Conservation (phyloP, 2,113 vertebrate genomes). For the western clawed frog (Xenopus tropicalis) region DNA sequence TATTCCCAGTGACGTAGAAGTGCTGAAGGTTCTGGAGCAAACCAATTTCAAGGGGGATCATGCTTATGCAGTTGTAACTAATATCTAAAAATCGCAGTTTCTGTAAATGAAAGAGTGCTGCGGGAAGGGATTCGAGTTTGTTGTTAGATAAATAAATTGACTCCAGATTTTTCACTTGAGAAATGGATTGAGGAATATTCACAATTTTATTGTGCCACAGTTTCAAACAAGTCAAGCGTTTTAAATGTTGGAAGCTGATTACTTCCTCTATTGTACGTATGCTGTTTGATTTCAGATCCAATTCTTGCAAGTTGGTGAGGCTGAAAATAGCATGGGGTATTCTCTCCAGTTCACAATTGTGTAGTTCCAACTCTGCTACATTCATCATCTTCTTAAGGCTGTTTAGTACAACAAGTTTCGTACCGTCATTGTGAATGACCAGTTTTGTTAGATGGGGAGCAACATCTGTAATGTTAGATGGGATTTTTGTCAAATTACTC, state of each 20-base stretch:
- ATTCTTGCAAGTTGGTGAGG: slow-evolving; percentile 90
- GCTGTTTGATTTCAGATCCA: slow-evolving; percentile 95
- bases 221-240: slow-evolving; percentile 92
- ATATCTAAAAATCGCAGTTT: slow-evolving; percentile 92
- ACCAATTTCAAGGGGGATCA: slow-evolving; percentile 83
- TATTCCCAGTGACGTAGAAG: slow-evolving; percentile 90
- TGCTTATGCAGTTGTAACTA: slow-evolving; percentile 83
- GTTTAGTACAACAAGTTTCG: slow-evolving; percentile 92
- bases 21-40: slow-evolving; percentile 92
- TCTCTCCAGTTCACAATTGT: slow-evolving; percentile 94
- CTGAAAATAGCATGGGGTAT: slow-evolving; percentile 98
- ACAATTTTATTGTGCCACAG: slow-evolving; percentile 98
- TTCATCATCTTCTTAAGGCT: slow-evolving; percentile 98
- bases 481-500: slow-evolving; percentile 97
- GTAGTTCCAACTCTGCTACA: slow-evolving; percentile 87
- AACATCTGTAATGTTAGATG: slow-evolving; percentile 94
- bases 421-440: slow-evolving; percentile 95
- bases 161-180: slow-evolving; percentile 91
- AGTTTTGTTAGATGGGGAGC: slow-evolving; percentile 89
- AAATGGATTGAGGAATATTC: slow-evolving; percentile 89
- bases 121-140: slow-evolving; percentile 89
- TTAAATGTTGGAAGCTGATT: slow-evolving; percentile 97
- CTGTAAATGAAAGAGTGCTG: slow-evolving; percentile 85
- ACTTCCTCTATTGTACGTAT: slow-evolving; percentile 97
- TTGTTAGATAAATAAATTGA: slow-evolving; percentile 94